Evolutionary conservation across 2,113 vertebrate genomes (phyloP).

Genomic region (Engraulis encrasicolus): DNA sequence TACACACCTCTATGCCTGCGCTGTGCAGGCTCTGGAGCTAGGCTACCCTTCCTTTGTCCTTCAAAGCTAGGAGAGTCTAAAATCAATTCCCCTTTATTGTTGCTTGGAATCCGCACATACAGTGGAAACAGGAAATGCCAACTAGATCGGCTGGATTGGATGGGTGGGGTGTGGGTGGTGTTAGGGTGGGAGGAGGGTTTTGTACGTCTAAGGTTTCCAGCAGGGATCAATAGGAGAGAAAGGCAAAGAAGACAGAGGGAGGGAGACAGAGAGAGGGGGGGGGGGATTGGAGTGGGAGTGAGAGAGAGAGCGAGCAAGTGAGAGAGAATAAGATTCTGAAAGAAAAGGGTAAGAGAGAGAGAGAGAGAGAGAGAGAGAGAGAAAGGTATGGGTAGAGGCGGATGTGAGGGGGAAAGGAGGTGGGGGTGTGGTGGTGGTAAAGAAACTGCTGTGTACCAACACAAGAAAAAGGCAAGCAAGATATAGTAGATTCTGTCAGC

Average conservation of each 20-base stretch:
- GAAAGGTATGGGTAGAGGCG: background rate
- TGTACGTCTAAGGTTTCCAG: constrained; percentile 46
- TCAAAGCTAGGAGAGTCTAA: constrained; percentile 53
- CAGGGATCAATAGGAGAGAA: constrained; percentile 59
- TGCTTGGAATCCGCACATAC: constrained; percentile 51
- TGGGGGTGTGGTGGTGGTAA: background rate
- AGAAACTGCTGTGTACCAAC: background rate
- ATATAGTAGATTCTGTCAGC: constrained; percentile 13
- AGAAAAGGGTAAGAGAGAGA: background rate
- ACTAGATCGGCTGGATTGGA: constrained; percentile 41
- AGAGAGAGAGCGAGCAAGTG: background rate
- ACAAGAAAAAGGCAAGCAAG: background rate
- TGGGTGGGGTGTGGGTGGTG: no score
- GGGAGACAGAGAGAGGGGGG: background rate
- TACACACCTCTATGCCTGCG: no score
- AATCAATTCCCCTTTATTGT: constrained; percentile 65
- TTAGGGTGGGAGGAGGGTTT: constrained; percentile 24
- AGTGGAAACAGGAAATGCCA: constrained; percentile 45
- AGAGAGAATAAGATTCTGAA: background rate
- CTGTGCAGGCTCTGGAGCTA: constrained; percentile 16
- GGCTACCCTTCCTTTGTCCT: constrained; percentile 58
- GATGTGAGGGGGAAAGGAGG: background rate
- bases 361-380: background rate
- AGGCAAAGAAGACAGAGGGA: constrained; percentile 3
- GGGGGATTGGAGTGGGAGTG: background rate